These are phyloP conservation scores for Xiphorhynchus elegans DNA, from an alignment of 2,113 vertebrate genomes.

Conservation along the genomic window DNA sequence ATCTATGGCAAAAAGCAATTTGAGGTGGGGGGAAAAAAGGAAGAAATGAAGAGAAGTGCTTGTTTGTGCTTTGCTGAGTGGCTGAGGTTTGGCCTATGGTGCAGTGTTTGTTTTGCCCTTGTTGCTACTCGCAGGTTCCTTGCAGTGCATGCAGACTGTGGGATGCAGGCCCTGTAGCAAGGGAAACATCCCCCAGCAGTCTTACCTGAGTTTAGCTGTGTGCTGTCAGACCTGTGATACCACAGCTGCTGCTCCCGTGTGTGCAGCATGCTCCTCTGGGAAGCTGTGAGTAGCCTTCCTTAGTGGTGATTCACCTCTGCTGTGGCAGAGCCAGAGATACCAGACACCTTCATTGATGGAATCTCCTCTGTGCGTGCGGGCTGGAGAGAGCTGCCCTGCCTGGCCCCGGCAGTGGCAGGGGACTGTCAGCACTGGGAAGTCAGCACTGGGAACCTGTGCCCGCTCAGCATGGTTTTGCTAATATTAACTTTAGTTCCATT, in stretches of 20 bases:
- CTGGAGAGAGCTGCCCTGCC: not conserved
- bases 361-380: accelerated
- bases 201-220: not conserved
- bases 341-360: not conserved
- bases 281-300: not conserved
- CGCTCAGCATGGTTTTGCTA: not conserved
- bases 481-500: constrained; percentile 61
- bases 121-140: accelerated
- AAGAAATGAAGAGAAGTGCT: not conserved
- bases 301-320: not conserved
- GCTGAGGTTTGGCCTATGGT: not conserved
- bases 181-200: not conserved
- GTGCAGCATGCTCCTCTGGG: not conserved
- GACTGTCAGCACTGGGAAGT: not conserved
- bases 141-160: not conserved
- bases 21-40: not conserved
- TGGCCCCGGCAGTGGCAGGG: not conserved
- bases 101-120: not conserved
- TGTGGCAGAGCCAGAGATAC: not conserved
- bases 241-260: not conserved
- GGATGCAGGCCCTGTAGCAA: not conserved
- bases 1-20: not conserved
- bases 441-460: not conserved
- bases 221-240: not conserved
- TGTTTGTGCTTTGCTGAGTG: not conserved